Base-by-base conservation (phyloP, 2,113 vertebrate species). In the Alaudala cheleensis region DNA sequence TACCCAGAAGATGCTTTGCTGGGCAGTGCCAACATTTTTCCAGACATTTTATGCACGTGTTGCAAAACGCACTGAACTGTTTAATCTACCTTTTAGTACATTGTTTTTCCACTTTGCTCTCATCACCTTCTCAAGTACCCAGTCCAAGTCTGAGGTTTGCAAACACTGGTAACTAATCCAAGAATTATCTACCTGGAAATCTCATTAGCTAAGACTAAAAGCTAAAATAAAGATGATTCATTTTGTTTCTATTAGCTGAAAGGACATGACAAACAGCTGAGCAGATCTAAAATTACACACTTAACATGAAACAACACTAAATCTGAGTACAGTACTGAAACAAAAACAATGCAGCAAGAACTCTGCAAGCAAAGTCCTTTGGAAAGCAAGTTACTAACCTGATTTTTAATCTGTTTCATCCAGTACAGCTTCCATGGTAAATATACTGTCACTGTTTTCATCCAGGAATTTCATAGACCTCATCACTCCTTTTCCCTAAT, bases 171-270 rank as follows among this genome's bases (percentile, higher is more conserved):
- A 90, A 86, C 58, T 73, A 91, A 91, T 57, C 78, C 76, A 76
- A 49, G 34, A 94, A 72, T 50, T 79, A 66, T 37, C 90, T 77
- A 62, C 50, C 71, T 16, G 4, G 47, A 91, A 67, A 72, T 56
- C 87, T 83, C 71, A 81, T 88, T 80, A 90, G 51, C 80, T 81
- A 49, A 51, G 40, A 66, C 24, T 12, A 92, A 96, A 95, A 79
- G 15, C 49, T 93, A 81, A 90, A 86, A 50, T 56, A 49, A 60
- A 49, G 31, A 64, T 85, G 28, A 88, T 62, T 81, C 6, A 31
- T 54, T 93, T 82, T 73, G 17, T 74, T 81, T 83, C 76, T 60
- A 10, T 47, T 90, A 78, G 47, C 31, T 8, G 5, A 69, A 82
- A 91, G 79, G 49, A 88, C 26, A 70, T 0, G 16, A 86, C 34